These are phyloP conservation scores for Colossoma macropomum DNA, from an alignment of 2,113 vertebrate species.

Conservation along the genomic window DNA sequence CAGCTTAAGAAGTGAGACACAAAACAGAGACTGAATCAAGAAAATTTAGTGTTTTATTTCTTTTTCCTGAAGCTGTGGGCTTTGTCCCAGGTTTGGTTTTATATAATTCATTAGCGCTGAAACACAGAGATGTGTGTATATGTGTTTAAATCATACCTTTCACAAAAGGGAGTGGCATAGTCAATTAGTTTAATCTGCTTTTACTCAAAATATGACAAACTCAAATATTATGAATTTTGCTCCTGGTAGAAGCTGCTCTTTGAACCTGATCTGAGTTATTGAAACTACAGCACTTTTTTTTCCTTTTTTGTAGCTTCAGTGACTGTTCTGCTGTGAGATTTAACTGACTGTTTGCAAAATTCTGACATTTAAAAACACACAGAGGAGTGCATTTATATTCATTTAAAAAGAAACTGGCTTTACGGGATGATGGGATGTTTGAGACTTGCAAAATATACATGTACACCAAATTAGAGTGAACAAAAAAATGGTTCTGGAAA, in stretches of 20 bases:
- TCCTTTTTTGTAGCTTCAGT: background rate
- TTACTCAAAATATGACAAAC: constrained; percentile 10
- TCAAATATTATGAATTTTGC: constrained; percentile 22
- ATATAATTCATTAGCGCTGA: constrained; percentile 14
- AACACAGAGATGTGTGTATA: constrained; percentile 35
- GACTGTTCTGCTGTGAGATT: background rate
- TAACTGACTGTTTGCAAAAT: background rate
- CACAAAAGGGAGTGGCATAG: constrained; percentile 6
- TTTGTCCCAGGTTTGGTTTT: constrained; percentile 19
- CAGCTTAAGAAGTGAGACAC: background rate
- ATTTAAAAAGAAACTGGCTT: too few species aligned
- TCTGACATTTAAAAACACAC: too few species aligned
- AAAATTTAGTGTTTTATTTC: background rate
- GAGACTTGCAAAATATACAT: too few species aligned
- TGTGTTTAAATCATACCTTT: background rate
- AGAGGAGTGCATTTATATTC: too few species aligned
- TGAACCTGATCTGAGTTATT: constrained; percentile 14
- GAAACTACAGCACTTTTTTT: background rate
- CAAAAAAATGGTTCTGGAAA: too few species aligned
- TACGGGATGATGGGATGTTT: too few species aligned
- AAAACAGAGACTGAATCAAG: background rate
- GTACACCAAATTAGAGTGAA: too few species aligned
- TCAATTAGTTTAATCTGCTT: constrained; percentile 3
- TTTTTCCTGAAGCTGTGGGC: constrained; percentile 23
- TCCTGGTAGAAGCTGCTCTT: constrained; percentile 21